phyloP scores from a whole-genome alignment of 2,113 vertebrate genomes.

The Sinocyclocheilus rhinocerous region DNA sequence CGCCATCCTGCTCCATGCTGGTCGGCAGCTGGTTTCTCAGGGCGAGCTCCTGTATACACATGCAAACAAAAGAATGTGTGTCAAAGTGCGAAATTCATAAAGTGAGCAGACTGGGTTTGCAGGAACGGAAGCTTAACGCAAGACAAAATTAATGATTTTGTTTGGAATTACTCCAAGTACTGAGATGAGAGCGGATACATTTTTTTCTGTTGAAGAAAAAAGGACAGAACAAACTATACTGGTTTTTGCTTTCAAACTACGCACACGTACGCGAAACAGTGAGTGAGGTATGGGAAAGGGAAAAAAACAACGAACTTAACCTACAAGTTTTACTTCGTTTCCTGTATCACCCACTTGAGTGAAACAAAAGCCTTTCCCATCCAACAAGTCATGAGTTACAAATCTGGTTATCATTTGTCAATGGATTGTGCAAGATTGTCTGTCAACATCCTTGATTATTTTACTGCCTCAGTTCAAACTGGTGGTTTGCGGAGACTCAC shows the following conservation, averaged over 20 bases:
- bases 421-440: slow-evolving; percentile 55
- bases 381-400: slow-evolving; percentile 50
- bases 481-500: slow-evolving; percentile 22
- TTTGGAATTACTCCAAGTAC: slow-evolving; percentile 17
- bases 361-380: slow-evolving; percentile 51
- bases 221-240: slow-evolving; percentile 48
- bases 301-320: slow-evolving; percentile 7
- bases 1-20: slow-evolving; percentile 92
- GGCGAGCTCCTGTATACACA: slow-evolving; percentile 85
- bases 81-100: neutral
- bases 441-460: slow-evolving; percentile 62
- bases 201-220: slow-evolving; percentile 1
- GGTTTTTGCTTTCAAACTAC: slow-evolving; percentile 40
- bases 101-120: neutral
- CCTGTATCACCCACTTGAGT: slow-evolving; percentile 40
- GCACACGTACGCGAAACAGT: neutral
- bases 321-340: slow-evolving; percentile 45
- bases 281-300: neutral
- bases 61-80: slow-evolving; percentile 14
- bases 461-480: slow-evolving; percentile 50
- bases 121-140: neutral
- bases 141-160: neutral
- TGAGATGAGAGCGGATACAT: neutral
- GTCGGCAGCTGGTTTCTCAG: slow-evolving; percentile 93
- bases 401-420: slow-evolving; percentile 61